Evolutionary conservation across 2,797 vertebrate genomes (phyloP), one percentile per base, ranked within the genome.

Genomic region (Moxostoma hubbsi): DNA sequence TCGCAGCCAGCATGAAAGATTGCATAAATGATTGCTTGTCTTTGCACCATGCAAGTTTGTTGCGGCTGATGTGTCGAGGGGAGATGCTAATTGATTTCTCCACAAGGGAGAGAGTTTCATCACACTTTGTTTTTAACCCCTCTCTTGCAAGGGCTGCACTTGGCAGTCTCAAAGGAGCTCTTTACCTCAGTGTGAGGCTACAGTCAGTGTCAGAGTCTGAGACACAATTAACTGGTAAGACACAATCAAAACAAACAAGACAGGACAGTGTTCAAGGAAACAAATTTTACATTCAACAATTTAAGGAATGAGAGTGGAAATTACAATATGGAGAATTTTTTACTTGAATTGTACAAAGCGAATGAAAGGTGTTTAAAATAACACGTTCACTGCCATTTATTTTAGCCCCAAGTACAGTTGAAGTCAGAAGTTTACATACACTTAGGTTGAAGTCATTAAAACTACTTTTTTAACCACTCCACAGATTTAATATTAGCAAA

Each of bases 111-210:
- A 77, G 85, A 82, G 86, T 94, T 94, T 94, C 93, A 94, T 94
- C 93, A 94, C 92, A 79, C 87, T 85, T 80, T 93, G 91, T 93
- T 94, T 93, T 94, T 91, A 92, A 91, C 86, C 87, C 82, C 86
- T 83, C 85, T 90, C 87, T 90, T 88, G 88, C 85, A 86, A 86
- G 85, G 88, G 87, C 72, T 84, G 90, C 88, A 85, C 89, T 88
- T 73, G 82, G 88, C 74, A 12, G 77, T 82, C 85, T 87, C 87
- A 83, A 75, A 51, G 50, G 86, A 90, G 83, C 83, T 84, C 16
- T 73, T 1, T 2, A 0, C 64, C 63, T 15, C 88, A n/a, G n/a
- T n/a, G 43, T 46, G 62, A 64, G 43, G 43, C 43, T 45, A 64
- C 43, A 66, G 45, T 46, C 9, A 16, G 47, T 6, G 5, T 66